Evolutionary conservation across 1,140 invertebrate species (phyloP), one percentile per base, ranked within the genome.

Genomic region (Sycophila sp.): DNA sequence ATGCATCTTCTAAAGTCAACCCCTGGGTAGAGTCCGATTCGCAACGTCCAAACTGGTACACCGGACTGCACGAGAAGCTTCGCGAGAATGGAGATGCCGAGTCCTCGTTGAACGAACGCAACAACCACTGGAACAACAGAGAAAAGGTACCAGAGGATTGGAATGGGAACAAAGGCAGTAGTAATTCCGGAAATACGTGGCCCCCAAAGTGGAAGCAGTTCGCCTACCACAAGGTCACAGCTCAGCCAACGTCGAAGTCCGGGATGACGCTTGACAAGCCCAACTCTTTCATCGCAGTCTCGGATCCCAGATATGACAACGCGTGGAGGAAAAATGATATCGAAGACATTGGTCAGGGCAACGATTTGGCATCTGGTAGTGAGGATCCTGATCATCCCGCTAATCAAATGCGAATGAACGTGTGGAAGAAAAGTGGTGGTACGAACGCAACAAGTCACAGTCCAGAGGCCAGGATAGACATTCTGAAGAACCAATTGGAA

Each of bases 251-350:
- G 0, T 75, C 75, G 0, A 82, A 81, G 24, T 62, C 78, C 0
- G 81, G 81, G 0, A 69, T 75, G 15, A 72, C 70, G 0, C 30
- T 77, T 0, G 81, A 83, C 15, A 78, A 77, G 55, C 63, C 79
- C 2, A 85, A 85, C 66, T 78, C 83, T 5, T 81, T 80, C 55
- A 82, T 85, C 22, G 83, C 83, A 0, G 79, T 85, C 7, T 79
- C 81, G 4, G 73, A 78, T n/a, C 71, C 77, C 0, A 80, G 78
- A 34, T 82, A 81, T 64, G 76, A 73, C 7, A 80, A 78, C 65
- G 78, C 83, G 1, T 84, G 82, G 83, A 75, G 78, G 26, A 85
- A 83, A 36, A 81, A 81, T 64, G 82, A 83, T 7, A 78, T 80
- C 45, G 77, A 80, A 19, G 78, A 81, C 17, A 65, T 47, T 4